Evolutionary conservation across 2,797 vertebrate species (phyloP).

Genomic region (Protosalanx chinensis): DNA sequence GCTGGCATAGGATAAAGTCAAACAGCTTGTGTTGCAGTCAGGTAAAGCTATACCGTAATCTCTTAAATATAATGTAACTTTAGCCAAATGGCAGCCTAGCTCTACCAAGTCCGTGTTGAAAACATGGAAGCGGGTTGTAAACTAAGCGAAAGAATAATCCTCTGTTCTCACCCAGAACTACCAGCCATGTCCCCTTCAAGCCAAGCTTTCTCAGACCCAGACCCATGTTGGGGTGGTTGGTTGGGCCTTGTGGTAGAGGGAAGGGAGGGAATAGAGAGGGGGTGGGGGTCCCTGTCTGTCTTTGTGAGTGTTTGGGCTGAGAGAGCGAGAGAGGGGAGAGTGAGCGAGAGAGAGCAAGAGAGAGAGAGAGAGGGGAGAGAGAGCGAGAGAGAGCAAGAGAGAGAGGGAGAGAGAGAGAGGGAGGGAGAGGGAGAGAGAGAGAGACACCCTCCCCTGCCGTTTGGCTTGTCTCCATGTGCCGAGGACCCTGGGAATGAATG

Average conservation of each 20-base stretch:
- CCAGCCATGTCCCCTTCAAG: background rate
- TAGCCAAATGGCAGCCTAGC: background rate
- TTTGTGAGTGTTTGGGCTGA: conserved; percentile 16
- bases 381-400: background rate
- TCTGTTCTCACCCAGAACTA: background rate
- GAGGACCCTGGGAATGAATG: conserved; percentile 77
- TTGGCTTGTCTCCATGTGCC: conserved; percentile 77
- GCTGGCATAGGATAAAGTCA: background rate
- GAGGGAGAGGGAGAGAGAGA: conserved; percentile 2
- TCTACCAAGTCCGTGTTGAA: background rate
- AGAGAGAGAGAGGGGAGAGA: background rate
- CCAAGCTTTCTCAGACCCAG: background rate
- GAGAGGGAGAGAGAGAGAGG: background rate
- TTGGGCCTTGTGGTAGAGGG: background rate
- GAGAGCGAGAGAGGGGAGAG: background rate
- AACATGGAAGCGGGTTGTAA: background rate
- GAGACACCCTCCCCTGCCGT: conserved; percentile 50
- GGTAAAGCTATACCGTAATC: background rate
- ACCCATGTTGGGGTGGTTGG: background rate
- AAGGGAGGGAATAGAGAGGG: background rate
- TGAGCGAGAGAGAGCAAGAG: background rate
- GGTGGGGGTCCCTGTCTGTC: conserved; percentile 11
- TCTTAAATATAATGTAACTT: background rate
- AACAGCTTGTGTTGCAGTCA: background rate
- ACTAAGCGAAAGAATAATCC: background rate